These are phyloP conservation scores for Lasioglossum calceatum DNA, from an alignment of 2,888 invertebrate genomes.

Conservation along the genomic window DNA sequence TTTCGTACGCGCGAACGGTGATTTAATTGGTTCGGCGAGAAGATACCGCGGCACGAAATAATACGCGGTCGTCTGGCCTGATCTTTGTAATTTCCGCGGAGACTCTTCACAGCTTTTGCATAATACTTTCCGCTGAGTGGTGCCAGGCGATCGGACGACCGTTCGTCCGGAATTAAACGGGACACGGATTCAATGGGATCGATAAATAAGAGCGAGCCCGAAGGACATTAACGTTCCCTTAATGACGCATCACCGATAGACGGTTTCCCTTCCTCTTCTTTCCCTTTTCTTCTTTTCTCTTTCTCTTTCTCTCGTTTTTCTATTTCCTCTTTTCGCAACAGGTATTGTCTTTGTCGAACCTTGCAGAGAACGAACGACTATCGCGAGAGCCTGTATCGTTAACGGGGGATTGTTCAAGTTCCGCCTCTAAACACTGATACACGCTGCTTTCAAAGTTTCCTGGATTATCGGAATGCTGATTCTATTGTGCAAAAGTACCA, in stretches of 20 bases:
- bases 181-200: conserved; percentile 28
- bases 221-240: conserved; percentile 23
- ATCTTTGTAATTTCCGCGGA: conserved; percentile 56
- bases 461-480: not conserved
- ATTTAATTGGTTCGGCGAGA: conserved; percentile 62
- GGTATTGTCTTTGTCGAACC: not conserved
- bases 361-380: not conserved
- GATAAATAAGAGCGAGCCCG: conserved; percentile 40
- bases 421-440: not conserved
- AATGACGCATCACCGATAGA: conserved; percentile 6
- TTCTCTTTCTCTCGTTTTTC: not conserved
- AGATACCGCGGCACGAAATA: conserved; percentile 51
- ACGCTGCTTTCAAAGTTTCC: not conserved
- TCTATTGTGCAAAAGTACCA: not conserved
- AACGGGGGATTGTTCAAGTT: conserved; percentile 1
- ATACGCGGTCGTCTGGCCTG: conserved; percentile 50
- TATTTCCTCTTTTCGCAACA: conserved; percentile 8
- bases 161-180: conserved; percentile 53
- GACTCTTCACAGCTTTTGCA: conserved; percentile 19
- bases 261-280: not conserved
- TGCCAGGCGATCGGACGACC: conserved; percentile 31
- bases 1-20: conserved; percentile 31
- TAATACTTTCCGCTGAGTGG: conserved; percentile 30
- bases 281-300: not conserved
- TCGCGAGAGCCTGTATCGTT: conserved; percentile 7